These are phyloP conservation scores for Tethya wilhelma DNA, from an alignment of 37 sponge, comb jelly and placozoan species.

Conservation along the genomic window DNA sequence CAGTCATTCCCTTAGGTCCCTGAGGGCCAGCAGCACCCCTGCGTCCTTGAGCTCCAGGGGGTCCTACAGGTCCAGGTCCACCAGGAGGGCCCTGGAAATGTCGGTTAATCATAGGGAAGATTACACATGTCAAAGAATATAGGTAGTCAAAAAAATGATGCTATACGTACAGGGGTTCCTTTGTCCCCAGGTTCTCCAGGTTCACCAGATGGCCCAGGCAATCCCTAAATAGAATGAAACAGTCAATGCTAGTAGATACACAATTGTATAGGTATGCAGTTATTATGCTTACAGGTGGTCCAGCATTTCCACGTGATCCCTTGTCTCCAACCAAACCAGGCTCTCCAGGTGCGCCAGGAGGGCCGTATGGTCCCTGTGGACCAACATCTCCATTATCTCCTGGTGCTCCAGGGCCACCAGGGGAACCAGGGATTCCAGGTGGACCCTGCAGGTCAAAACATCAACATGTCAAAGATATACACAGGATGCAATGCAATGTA, in stretches of 20 bases:
- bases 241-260: neutral
- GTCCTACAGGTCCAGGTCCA: constrained; percentile 13
- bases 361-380: constrained; percentile 43
- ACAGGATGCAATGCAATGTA: too few relatives aligned
- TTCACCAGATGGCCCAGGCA: constrained; percentile 37
- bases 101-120: neutral
- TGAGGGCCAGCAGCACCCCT: constrained; percentile 44
- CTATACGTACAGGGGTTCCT: constrained; percentile 62
- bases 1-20: constrained; percentile 46
- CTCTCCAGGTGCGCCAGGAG: constrained; percentile 46
- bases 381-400: constrained; percentile 50
- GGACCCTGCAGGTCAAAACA: constrained; percentile 34
- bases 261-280: neutral
- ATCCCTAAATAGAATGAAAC: constrained; percentile 24
- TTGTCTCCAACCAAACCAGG: constrained; percentile 53
- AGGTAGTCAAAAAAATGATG: too few relatives aligned
- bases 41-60: constrained; percentile 41
- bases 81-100: neutral
- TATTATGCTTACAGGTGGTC: constrained; percentile 55
- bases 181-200: constrained; percentile 48
- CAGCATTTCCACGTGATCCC: constrained; percentile 52
- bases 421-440: constrained; percentile 56
- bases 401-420: constrained; percentile 50
- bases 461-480: neutral
- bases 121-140: too few relatives aligned